phyloP scores from a whole-genome alignment of 2,797 vertebrate genomes.

The Prionace glauca region DNA sequence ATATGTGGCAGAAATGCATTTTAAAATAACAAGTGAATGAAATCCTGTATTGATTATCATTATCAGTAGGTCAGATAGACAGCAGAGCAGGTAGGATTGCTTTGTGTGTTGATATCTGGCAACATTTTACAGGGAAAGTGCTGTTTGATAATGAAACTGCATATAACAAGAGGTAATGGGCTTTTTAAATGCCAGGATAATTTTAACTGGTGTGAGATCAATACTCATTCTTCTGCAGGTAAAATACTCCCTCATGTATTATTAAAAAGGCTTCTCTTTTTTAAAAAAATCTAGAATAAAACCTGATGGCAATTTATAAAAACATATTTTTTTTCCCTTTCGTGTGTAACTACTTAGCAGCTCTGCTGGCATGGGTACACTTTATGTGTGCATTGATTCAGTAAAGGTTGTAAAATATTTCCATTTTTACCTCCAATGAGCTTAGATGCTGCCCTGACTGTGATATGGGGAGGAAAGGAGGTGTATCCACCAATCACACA shows the following conservation, averaged over 20 bases:
- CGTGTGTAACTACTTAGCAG: neutral
- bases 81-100: conserved; percentile 57
- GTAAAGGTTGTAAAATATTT: neutral
- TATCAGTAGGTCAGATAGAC: conserved; percentile 59
- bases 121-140: conserved; percentile 57
- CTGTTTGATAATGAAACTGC: conserved; percentile 53
- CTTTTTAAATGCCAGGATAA: conserved; percentile 56
- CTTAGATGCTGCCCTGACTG: neutral
- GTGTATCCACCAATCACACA: neutral
- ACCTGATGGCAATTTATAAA: neutral
- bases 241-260: conserved; percentile 50
- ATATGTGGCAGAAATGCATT: neutral
- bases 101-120: conserved; percentile 58
- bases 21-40: conserved; percentile 46
- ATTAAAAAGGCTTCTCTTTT: neutral
- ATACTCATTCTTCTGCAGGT: conserved; percentile 60
- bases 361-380: neutral
- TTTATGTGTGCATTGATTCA: neutral
- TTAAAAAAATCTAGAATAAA: neutral
- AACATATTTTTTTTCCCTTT: neutral
- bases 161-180: conserved; percentile 55
- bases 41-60: conserved; percentile 64
- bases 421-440: neutral
- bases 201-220: conserved; percentile 64
- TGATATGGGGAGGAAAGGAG: neutral